These are phyloP conservation scores for Orchestia grillus DNA, from an alignment of 1,140 invertebrate genomes.

Conservation along the genomic window DNA sequence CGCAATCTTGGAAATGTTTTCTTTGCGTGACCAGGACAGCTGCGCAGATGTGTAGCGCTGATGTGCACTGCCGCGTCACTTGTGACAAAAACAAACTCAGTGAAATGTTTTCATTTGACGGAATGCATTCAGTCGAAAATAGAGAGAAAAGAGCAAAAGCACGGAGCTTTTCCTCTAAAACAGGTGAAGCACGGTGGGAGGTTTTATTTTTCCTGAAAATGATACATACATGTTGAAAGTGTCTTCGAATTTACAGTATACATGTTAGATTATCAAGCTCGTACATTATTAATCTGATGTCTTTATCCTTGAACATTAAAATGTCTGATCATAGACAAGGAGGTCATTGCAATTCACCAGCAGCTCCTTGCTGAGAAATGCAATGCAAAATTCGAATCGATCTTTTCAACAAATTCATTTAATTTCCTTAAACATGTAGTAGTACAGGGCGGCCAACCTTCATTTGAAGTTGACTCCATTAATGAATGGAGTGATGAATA, in stretches of 20 bases:
- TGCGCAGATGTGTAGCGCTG: not conserved
- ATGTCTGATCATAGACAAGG: not conserved
- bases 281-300: not conserved
- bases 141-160: not conserved
- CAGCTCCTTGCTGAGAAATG: not conserved
- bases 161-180: not conserved
- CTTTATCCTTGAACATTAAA: not conserved
- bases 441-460: not conserved
- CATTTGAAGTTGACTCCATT: not conserved
- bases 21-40: not conserved
- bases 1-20: not conserved
- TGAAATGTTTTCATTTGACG: not conserved
- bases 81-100: not conserved
- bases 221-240: not conserved
- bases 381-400: not conserved
- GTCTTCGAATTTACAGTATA: not conserved
- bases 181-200: not conserved
- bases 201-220: not conserved
- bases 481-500: not conserved
- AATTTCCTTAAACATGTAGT: not conserved
- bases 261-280: not conserved
- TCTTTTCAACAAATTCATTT: not conserved
- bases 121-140: not conserved
- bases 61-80: not conserved
- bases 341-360: not conserved